A percentile compares a stretch with the other conserved stretches of the same genome.
Conservation (phyloP, 2,797 vertebrate genomes). For the Cirrhinus mrigala region DNA sequence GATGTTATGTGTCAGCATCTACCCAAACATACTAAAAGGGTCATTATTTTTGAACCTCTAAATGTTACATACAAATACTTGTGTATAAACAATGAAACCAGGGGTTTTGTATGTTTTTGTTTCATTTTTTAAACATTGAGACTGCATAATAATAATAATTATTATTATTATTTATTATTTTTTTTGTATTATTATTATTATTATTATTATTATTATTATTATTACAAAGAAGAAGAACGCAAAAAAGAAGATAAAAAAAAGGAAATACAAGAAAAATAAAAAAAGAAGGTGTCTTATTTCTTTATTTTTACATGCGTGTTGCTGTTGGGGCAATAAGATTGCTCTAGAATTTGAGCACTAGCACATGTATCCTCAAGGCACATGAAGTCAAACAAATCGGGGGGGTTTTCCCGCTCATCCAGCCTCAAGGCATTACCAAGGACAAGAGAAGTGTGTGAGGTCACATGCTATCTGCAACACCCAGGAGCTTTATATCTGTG, state of each 20-base stretch:
- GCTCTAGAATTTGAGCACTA: constrained; percentile 5
- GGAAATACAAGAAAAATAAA: neutral
- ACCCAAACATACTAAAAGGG: neutral
- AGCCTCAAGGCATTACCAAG: constrained; percentile 34
- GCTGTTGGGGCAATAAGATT: neutral
- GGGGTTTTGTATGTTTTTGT: neutral
- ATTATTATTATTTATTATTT: neutral
- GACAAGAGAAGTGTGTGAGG: constrained; percentile 39
- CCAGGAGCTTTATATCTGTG: constrained; percentile 15
- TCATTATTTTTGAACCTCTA: neutral
- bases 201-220: neutral
- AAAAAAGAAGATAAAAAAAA: neutral
- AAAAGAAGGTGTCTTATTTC: neutral
- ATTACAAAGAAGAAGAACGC: too few relatives aligned
- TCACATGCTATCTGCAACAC: constrained; percentile 39
- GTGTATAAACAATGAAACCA: neutral
- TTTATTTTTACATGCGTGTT: neutral
- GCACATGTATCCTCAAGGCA: constrained; percentile 3
- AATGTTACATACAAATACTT: neutral
- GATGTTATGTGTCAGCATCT: neutral
- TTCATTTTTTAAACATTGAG: neutral
- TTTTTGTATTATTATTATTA: neutral
- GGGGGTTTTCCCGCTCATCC: neutral
- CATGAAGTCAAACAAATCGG: neutral
- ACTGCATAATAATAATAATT: neutral